phyloP scores from a whole-genome alignment of 2,113 vertebrate species.

The Agapornis roseicollis region DNA sequence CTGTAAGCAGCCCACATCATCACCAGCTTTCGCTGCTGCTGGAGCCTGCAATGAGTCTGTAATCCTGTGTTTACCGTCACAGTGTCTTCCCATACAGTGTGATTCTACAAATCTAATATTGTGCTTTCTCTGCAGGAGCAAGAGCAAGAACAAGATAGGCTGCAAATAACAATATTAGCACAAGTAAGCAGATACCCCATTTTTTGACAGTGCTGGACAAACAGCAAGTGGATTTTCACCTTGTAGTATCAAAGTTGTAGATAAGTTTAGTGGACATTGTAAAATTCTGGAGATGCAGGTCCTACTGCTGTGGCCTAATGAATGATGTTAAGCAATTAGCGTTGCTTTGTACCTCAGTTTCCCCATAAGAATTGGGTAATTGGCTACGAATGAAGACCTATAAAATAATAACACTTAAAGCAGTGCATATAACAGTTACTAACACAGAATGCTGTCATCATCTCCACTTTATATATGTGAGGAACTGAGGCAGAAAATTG shows the following conservation, averaged over 20 bases:
- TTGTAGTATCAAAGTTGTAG: not conserved
- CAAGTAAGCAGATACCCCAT: not conserved
- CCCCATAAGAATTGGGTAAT: not conserved
- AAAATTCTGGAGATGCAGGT: not conserved
- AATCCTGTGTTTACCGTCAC: conserved; percentile 16
- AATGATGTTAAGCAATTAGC: not conserved
- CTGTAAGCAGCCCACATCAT: not conserved
- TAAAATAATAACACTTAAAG: conserved; percentile 20
- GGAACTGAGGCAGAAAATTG: conserved; percentile 54
- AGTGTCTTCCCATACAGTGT: not conserved
- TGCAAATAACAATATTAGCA: not conserved
- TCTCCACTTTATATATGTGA: conserved; percentile 9
- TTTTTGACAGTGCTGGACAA: not conserved
- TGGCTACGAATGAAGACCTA: not conserved
- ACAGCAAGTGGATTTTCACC: not conserved
- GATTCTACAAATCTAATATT: conserved; percentile 27
- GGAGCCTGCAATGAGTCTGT: not conserved
- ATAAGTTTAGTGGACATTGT: not conserved
- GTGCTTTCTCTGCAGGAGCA: conserved; percentile 36
- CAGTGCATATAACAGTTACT: not conserved
- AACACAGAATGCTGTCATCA: not conserved
- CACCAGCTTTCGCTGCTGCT: not conserved
- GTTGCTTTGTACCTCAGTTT: not conserved
- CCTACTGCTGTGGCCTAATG: not conserved
- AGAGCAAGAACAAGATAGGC: not conserved